Evolutionary conservation across 2,797 vertebrate species (phyloP), one percentile per base, ranked within the genome.

Genomic region (Buceros bicornis): DNA sequence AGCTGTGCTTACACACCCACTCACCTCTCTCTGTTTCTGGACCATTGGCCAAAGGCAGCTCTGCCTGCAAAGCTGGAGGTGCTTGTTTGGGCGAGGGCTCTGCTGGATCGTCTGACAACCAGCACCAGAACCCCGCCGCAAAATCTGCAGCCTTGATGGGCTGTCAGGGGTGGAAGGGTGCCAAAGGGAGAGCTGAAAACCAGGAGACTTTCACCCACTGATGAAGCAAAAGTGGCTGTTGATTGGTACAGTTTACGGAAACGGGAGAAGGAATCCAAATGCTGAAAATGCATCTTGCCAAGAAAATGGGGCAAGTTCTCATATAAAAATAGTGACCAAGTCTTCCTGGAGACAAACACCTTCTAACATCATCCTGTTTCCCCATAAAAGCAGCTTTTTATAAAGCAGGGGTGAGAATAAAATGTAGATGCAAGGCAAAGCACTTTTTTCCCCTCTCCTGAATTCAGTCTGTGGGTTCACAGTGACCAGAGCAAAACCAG

Each of bases 311-410:
- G 56, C 82, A 93, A 82, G 80, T 70, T 94, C 80, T 67, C 71
- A 18, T 31, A 62, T 74, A 96, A 95, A 95, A 96, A 96, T 77
- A 95, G 70, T 91, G 80, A 90, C 85, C 87, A 79, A 95, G 58
- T n/a, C 80, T 95, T 96, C 89, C 89, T 91, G 70, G 77, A 94
- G 69, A 95, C 85, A 91, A 90, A 72, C 15, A 3, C 40, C 66
- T 89, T 61, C 79, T 87, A 82, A 72, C 80, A 88, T 72, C 88
- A 94, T 66, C 74, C 83, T 82, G 56, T 89, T 90, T 73, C 83
- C 42, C 13, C 37, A 40, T 35, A 67, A 88, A 80, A 77, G 47
- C 42, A 89, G 19, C 3, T 70, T 92, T 82, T 84, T 82, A 88
- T 93, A 93, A 90, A 80, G 42, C 47, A 58, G 28, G 7, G 28